Conservation (phyloP, 2,113 vertebrate species). For the Siniperca knerii region DNA sequence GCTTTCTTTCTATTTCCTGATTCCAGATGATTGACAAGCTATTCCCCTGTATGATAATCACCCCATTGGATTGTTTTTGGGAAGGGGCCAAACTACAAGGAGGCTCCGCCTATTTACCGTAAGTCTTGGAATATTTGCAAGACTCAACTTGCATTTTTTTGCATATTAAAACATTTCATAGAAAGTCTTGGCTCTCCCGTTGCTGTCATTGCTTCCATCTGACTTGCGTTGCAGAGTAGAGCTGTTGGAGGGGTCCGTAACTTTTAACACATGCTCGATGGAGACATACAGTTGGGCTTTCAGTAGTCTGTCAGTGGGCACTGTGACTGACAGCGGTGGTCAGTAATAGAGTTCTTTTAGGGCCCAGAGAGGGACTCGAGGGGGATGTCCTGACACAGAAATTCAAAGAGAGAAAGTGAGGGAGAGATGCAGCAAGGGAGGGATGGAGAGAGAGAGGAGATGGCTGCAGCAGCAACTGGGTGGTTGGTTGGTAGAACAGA, state of each 20-base stretch:
- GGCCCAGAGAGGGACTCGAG: conserved; percentile 64
- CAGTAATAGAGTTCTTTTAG: conserved; percentile 83
- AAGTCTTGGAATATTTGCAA: conserved; percentile 82
- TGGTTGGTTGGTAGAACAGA: conserved; percentile 79
- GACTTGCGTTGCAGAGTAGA: conserved; percentile 25
- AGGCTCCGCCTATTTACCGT: conserved; percentile 98
- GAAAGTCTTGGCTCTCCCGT: conserved; percentile 29
- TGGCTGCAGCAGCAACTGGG: conserved; percentile 81
- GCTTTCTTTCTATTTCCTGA: conserved; percentile 42
- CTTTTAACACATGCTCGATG: conserved; percentile 71
- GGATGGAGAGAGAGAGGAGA: conserved; percentile 70
- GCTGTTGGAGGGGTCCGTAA: conserved; percentile 47
- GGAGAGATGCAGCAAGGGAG: conserved; percentile 62
- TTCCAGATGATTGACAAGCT: conserved; percentile 98
- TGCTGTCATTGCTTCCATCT: conserved; percentile 61
- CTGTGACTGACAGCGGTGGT: conserved; percentile 77
- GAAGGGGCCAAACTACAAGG: conserved; percentile 98
- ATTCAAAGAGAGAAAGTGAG: conserved; percentile 74
- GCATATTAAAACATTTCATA: conserved; percentile 42
- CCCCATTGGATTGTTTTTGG: conserved; percentile 99
- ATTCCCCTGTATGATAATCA: conserved; percentile 98
- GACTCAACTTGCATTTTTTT: conserved; percentile 8
- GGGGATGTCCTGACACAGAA: conserved; percentile 67
- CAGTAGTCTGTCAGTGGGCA: conserved; percentile 69
- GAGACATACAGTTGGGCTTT: conserved; percentile 79